Evolutionary conservation across 2,888 invertebrate genomes (phyloP).

Genomic region (Conomelus anceps): DNA sequence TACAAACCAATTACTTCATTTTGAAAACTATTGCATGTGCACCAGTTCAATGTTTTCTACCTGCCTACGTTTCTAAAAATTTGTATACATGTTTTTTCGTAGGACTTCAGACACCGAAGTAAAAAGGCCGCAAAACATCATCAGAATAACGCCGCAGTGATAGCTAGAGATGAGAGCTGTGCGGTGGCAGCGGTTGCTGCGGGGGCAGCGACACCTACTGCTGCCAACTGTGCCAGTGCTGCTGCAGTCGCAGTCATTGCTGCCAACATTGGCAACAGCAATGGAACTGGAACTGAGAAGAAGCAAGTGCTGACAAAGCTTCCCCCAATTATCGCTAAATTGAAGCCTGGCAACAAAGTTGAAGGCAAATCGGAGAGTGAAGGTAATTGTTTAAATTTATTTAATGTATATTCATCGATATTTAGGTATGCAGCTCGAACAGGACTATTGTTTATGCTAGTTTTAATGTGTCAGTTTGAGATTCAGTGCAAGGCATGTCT

Average conservation of each 20-base stretch:
- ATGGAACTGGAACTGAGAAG: slow-evolving; percentile 1
- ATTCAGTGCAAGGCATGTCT: background rate
- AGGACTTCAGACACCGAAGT: slow-evolving; percentile 28
- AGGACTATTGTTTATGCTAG: too few species aligned
- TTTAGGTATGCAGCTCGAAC: too few species aligned
- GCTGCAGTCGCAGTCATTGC: background rate
- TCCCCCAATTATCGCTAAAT: slow-evolving; percentile 59
- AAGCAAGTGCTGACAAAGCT: slow-evolving; percentile 31
- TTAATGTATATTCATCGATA: too few species aligned
- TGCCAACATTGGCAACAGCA: slow-evolving; percentile 19
- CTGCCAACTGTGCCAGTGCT: too few species aligned
- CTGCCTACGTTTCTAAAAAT: background rate
- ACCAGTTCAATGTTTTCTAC: too few species aligned
- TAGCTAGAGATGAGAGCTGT: slow-evolving; percentile 17
- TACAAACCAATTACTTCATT: too few species aligned
- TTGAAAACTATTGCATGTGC: too few species aligned
- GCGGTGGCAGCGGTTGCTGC: background rate
- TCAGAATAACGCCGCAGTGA: background rate
- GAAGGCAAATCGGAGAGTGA: slow-evolving; percentile 59
- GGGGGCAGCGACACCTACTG: background rate
- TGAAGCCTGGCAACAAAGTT: slow-evolving; percentile 59
- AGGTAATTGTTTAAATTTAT: too few species aligned
- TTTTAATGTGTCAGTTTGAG: background rate
- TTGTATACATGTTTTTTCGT: background rate
- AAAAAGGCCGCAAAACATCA: slow-evolving; percentile 27